phyloP scores from a whole-genome alignment of 2,113 vertebrate species.

The Syngnathus scovelli region DNA sequence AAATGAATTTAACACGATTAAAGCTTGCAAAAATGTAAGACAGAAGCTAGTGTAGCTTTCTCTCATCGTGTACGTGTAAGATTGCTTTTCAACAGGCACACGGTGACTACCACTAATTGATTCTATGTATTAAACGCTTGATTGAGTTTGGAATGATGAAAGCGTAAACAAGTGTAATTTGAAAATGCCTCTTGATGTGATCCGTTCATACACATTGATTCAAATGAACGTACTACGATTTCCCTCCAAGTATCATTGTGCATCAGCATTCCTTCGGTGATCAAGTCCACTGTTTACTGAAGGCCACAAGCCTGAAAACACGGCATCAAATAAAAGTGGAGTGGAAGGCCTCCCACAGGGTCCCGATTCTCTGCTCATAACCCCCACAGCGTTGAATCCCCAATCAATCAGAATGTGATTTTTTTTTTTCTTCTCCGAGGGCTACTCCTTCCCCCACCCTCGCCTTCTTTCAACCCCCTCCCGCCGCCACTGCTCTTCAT shows the following conservation, averaged over 20 bases:
- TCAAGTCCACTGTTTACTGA: slow-evolving; percentile 13
- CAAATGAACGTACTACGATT: no score
- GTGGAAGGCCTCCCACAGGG: slow-evolving; percentile 14
- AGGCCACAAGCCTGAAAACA: neutral
- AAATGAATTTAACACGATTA: neutral
- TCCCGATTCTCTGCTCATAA: slow-evolving; percentile 23
- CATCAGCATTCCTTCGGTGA: neutral
- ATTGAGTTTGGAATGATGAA: no score
- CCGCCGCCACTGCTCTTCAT: slow-evolving; percentile 30
- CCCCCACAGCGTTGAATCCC: slow-evolving; percentile 19
- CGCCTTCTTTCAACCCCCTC: neutral
- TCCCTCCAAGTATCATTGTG: neutral
- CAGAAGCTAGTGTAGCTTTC: neutral
- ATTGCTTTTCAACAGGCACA: neutral
- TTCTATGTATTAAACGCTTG: neutral
- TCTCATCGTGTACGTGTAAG: neutral
- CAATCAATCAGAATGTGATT: slow-evolving; percentile 25
- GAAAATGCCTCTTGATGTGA: no score
- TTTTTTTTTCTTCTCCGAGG: no score
- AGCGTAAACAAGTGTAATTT: no score
- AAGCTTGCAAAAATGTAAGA: neutral
- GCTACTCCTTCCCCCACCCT: neutral
- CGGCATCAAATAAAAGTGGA: slow-evolving; percentile 13
- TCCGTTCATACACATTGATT: no score
- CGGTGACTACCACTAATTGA: neutral